Base-by-base conservation (phyloP, 1,140 invertebrate species). In the Brachionus koreanus region DNA sequence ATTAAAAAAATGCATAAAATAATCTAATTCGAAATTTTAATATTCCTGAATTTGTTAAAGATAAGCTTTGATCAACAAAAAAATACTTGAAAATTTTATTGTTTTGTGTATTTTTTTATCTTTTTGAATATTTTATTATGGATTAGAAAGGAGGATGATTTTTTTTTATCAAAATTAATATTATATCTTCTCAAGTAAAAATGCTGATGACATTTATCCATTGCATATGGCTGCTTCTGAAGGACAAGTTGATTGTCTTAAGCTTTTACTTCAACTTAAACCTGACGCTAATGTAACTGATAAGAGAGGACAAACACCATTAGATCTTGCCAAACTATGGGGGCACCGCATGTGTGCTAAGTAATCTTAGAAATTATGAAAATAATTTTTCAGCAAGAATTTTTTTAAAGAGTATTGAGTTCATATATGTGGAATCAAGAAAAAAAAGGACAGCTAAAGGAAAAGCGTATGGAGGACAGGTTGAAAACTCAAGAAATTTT, bases 241-340 rank as follows among this genome's bases (percentile, higher is more conserved):
- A 81, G 88, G 88, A 7, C 87, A 88, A 83, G 86, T 87, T 7
- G 86, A 87, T 63, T 88, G 87, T 83, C 83, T 88, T 19, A 87
- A 88, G 83, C 61, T 86, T 43, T 84, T 88, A 25, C 85, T 88
- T 42, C 86, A 87, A 79, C 63, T 83, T 16, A 86, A 85, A 63
- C 87, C 87, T 13, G 85, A 86, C 63, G 84, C 88, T 74, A 85
- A 87, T 82, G 85, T 83, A 10, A 83, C 84, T 52, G 87, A 88
- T 74, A 86, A 85, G 46, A 46, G 87, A 29, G 86, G 86, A 3
- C 86, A 88, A 82, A 86, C 85, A 10, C 87, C 88, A 6, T 83
- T 88, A 19, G 87, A 88, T 84, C 82, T 88, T 6, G 87, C 88
- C 16, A 88, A 88, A 84, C 82, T 88, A 0, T 88, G 88, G 88